A percentile compares a stretch with the other conserved stretches of the same genome.
phyloP scores from a whole-genome alignment of 2,113 vertebrate genomes.

The Leucoraja erinaceus region DNA sequence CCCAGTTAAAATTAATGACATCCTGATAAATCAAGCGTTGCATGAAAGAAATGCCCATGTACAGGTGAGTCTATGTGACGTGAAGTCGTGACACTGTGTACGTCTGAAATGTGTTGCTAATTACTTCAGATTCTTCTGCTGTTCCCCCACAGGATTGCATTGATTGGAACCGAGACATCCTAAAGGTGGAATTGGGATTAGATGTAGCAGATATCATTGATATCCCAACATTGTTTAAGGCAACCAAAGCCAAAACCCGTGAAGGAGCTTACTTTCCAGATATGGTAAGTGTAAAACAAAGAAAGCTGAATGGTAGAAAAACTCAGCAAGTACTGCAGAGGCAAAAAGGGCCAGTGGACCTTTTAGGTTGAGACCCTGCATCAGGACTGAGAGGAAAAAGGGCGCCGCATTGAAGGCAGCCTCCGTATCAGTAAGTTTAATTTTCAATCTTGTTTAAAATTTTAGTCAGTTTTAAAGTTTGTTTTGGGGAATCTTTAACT shows the following conservation, averaged over 20 bases:
- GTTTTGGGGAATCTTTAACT: no score
- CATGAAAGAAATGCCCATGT: background rate
- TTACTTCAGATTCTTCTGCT: background rate
- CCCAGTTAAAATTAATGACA: background rate
- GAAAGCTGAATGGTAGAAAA: no score
- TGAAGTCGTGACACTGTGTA: background rate
- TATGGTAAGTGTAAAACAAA: conserved; percentile 48
- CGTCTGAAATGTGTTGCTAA: background rate
- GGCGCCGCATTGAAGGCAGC: no score
- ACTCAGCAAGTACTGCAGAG: no score
- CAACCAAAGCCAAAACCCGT: no score
- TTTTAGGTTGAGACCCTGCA: no score
- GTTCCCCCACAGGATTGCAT: conserved; percentile 68
- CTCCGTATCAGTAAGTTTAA: no score
- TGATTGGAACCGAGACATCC: conserved; percentile 90
- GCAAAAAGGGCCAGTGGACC: no score
- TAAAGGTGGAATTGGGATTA: conserved; percentile 82
- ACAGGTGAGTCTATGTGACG: background rate
- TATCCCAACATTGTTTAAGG: conserved; percentile 84
- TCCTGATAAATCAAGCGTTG: background rate
- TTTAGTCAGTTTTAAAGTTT: no score
- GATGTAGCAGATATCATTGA: conserved; percentile 79
- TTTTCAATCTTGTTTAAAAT: no score
- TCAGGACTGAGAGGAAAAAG: no score
- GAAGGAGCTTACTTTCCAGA: conserved; percentile 65